Conservation (phyloP, 2,888 invertebrate genomes). For the Clunio marinus region DNA sequence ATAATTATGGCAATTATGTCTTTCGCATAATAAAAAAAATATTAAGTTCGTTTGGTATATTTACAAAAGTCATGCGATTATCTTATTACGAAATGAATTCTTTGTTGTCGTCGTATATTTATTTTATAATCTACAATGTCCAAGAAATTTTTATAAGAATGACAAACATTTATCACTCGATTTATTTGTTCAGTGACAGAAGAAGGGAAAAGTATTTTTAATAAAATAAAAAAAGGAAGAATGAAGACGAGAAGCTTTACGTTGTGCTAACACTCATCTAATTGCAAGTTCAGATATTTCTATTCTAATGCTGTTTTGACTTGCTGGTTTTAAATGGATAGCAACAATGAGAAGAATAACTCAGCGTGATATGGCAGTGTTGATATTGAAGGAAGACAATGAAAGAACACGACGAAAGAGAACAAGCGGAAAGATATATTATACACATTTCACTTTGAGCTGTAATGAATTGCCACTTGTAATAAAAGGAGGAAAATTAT, state of each 20-base stretch:
- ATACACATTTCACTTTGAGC: too few species aligned
- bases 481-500: background rate
- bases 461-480: constrained; percentile 5
- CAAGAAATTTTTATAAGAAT: too few species aligned
- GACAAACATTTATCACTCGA: too few species aligned
- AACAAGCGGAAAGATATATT: background rate
- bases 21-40: too few species aligned
- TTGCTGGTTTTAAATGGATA: too few species aligned
- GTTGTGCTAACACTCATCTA: background rate
- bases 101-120: too few species aligned
- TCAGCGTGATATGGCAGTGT: too few species aligned
- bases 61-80: constrained; percentile 18
- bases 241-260: background rate
- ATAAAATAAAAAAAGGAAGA: background rate
- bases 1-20: constrained; percentile 16
- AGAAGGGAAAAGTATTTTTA: too few species aligned
- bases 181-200: too few species aligned
- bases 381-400: background rate
- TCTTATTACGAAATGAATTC: constrained; percentile 9
- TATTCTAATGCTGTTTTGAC: too few species aligned
- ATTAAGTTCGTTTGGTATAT: background rate
- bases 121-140: too few species aligned
- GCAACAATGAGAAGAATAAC: too few species aligned
- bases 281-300: background rate
- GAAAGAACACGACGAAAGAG: background rate